A percentile compares a stretch with the other conserved stretches of the same genome.
Conservation (phyloP, 1,140 invertebrate species). For the Tribolium castaneum region DNA sequence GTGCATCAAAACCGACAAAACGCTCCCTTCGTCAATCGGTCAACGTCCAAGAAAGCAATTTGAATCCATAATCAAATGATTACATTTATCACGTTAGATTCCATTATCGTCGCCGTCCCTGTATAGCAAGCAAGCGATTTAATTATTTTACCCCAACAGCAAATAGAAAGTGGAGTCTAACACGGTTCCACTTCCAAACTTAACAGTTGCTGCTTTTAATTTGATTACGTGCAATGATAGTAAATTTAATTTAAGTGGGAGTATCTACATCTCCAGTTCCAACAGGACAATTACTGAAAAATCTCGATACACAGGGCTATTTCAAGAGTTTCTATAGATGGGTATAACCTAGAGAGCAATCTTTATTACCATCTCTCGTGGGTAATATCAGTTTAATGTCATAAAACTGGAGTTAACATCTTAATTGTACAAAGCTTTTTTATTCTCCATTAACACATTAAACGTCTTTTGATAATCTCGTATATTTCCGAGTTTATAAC, state of each 20-base stretch:
- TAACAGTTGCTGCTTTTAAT: conserved; percentile 40
- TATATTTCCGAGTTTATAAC: conserved; percentile 6
- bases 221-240: conserved; percentile 38
- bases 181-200: conserved; percentile 22
- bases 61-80: conserved; percentile 34
- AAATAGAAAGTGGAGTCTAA: conserved; percentile 34
- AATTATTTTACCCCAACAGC: conserved; percentile 33
- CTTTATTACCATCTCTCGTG: conserved; percentile 31
- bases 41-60: conserved; percentile 21
- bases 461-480: conserved; percentile 28
- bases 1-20: conserved; percentile 1
- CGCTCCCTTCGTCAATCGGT: conserved; percentile 15
- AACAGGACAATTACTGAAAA: neutral
- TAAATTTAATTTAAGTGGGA: conserved; percentile 19
- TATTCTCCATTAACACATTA: conserved; percentile 28
- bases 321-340: neutral
- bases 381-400: conserved; percentile 26
- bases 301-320: neutral
- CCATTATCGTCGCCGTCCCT: conserved; percentile 23
- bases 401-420: conserved; percentile 13
- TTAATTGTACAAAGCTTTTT: conserved; percentile 24
- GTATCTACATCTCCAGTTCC: conserved; percentile 8
- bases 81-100: conserved; percentile 27
- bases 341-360: conserved; percentile 1
- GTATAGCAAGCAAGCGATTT: conserved; percentile 35